These are phyloP conservation scores for Heliconius cydno DNA, from an alignment of 2,888 invertebrate genomes.

Conservation along the genomic window DNA sequence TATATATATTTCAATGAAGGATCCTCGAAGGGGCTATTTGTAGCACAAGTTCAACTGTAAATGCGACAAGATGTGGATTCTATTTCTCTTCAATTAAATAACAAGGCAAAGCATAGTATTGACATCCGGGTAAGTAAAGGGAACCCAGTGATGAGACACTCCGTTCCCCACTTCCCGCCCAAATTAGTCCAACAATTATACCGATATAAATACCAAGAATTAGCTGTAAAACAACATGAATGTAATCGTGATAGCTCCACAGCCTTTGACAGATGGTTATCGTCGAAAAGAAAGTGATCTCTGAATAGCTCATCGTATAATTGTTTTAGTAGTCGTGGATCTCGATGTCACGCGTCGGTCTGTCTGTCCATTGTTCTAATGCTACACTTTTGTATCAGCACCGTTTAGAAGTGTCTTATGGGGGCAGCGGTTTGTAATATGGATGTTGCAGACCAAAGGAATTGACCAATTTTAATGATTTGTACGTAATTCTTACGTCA, in stretches of 20 bases:
- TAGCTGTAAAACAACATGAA: not conserved
- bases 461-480: too few relatives aligned
- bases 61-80: too few relatives aligned
- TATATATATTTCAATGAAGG: not conserved
- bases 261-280: constrained; percentile 38
- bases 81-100: too few relatives aligned
- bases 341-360: constrained; percentile 50
- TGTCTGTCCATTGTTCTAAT: constrained; percentile 9
- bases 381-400: not conserved
- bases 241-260: constrained; percentile 18
- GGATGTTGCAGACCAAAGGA: not conserved
- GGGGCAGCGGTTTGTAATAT: too few relatives aligned
- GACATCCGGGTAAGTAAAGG: too few relatives aligned
- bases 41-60: too few relatives aligned
- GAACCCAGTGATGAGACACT: too few relatives aligned
- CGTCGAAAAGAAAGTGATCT: constrained; percentile 42
- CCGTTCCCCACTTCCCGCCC: too few relatives aligned
- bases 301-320: constrained; percentile 49
- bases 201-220: not conserved
- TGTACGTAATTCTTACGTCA: too few relatives aligned
- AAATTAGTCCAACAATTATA: too few relatives aligned
- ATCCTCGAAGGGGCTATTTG: too few relatives aligned
- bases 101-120: too few relatives aligned
- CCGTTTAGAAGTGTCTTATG: not conserved
- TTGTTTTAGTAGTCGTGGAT: constrained; percentile 50